These are phyloP conservation scores for Chaetophractus vellerosus DNA, from an alignment of 2,797 vertebrate genomes.

Conservation along the genomic window DNA sequence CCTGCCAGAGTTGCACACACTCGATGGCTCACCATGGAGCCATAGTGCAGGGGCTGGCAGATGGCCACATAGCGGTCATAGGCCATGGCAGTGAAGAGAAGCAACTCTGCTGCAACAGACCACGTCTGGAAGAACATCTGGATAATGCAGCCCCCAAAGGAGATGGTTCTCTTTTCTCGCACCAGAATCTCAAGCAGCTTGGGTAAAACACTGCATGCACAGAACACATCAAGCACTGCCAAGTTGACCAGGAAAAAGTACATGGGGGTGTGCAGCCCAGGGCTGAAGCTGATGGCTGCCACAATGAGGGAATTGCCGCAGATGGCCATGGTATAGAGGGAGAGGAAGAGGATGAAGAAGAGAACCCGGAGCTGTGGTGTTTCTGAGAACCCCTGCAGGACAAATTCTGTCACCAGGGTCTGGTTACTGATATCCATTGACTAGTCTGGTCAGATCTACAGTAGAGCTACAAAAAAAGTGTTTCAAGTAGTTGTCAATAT, in stretches of 20 bases:
- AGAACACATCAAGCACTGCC: slow-evolving; percentile 66
- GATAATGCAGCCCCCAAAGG: no score
- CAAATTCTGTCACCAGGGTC: not conserved
- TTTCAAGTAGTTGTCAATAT: not conserved
- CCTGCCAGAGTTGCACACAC: slow-evolving; percentile 58
- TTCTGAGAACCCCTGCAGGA: slow-evolving; percentile 35
- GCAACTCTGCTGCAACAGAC: no score
- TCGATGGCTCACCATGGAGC: slow-evolving; percentile 54
- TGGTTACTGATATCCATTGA: not conserved
- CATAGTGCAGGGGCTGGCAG: slow-evolving; percentile 29
- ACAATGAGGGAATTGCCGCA: slow-evolving; percentile 49
- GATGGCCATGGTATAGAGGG: slow-evolving; percentile 58
- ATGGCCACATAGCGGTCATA: slow-evolving; percentile 77
- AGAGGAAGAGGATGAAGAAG: slow-evolving; percentile 63
- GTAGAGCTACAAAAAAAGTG: not conserved
- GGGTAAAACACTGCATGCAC: slow-evolving; percentile 57
- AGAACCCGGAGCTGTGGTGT: slow-evolving; percentile 49
- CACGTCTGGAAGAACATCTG: no score
- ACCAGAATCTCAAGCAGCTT: slow-evolving; percentile 51
- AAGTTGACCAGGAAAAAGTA: slow-evolving; percentile 68
- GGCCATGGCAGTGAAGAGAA: slow-evolving; percentile 65
- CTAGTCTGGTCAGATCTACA: not conserved
- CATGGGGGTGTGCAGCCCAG: slow-evolving; percentile 69
- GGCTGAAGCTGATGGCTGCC: not conserved
- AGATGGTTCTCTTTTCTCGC: no score